phyloP scores from a whole-genome alignment of 2,797 vertebrate genomes.

The Botia almorhae region DNA sequence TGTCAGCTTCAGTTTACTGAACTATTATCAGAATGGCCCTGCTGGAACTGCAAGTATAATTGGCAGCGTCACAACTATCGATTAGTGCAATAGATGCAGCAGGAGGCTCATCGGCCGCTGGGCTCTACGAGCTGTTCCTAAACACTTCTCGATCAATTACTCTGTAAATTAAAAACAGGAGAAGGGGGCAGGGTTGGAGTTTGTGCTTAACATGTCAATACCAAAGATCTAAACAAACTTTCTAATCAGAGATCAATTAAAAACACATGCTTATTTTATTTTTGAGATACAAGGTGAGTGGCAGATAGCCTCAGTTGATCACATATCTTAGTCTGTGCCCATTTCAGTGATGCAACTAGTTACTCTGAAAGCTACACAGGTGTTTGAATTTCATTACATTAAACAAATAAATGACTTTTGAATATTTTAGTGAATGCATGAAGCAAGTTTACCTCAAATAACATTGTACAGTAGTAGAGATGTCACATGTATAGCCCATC shows the following conservation, averaged over 20 bases:
- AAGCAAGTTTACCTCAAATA: too few relatives aligned
- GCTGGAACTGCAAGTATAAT: slow-evolving; percentile 38
- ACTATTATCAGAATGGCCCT: slow-evolving; percentile 2
- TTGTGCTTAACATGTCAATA: slow-evolving; percentile 33
- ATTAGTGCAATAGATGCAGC: slow-evolving; percentile 44
- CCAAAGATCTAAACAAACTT: slow-evolving; percentile 21
- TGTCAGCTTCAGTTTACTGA: slow-evolving; percentile 23
- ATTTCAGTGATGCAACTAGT: too few relatives aligned
- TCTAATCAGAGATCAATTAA: slow-evolving; percentile 28
- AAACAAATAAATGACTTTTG: neutral
- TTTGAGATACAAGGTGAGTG: neutral
- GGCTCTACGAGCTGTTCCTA: neutral
- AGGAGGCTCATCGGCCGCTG: neutral
- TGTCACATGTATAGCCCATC: too few relatives aligned
- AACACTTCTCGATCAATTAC: slow-evolving; percentile 43
- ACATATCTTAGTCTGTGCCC: neutral
- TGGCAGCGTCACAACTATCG: slow-evolving; percentile 46
- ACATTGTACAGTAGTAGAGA: too few relatives aligned
- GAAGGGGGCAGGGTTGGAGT: neutral
- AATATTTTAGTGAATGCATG: neutral
- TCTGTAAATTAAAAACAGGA: slow-evolving; percentile 37
- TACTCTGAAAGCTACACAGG: neutral
- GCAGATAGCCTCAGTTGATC: neutral
- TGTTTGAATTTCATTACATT: too few relatives aligned
- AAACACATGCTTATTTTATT: slow-evolving; percentile 22